These are phyloP conservation scores for Paramormyrops hopkinsi DNA, from an alignment of 2,797 vertebrate genomes.

Conservation along the genomic window DNA sequence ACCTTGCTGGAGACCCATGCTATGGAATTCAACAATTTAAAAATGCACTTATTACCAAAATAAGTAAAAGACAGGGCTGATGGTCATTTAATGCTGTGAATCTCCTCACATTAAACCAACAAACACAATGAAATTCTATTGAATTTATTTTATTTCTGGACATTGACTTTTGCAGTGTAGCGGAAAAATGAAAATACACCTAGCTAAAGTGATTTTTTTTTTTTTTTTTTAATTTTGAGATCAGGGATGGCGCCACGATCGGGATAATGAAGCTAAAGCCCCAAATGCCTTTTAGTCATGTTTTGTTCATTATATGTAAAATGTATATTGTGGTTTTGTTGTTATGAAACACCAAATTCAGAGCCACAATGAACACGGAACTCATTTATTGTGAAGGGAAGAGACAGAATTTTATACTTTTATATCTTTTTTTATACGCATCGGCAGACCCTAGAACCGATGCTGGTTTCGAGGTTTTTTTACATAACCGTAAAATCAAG, in stretches of 20 bases:
- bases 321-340: neutral
- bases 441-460: neutral
- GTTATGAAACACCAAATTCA: neutral
- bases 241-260: neutral
- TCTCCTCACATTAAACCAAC: neutral
- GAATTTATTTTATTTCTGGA: neutral
- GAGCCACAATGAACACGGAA: neutral
- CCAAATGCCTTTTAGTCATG: neutral
- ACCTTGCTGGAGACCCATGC: neutral
- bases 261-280: neutral
- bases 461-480: neutral
- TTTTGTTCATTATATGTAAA: neutral
- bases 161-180: neutral
- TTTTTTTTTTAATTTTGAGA: neutral
- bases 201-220: neutral
- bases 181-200: neutral
- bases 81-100: neutral
- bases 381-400: neutral
- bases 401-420: neutral
- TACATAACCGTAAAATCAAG: neutral
- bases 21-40: neutral
- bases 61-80: neutral
- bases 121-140: neutral
- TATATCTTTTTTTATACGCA: neutral
- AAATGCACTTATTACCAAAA: neutral